Percentiles rank a stretch among this genome's conserved stretches.
phyloP scores from a whole-genome alignment of 2,113 vertebrate genomes.

The Gadus chalcogrammus region DNA sequence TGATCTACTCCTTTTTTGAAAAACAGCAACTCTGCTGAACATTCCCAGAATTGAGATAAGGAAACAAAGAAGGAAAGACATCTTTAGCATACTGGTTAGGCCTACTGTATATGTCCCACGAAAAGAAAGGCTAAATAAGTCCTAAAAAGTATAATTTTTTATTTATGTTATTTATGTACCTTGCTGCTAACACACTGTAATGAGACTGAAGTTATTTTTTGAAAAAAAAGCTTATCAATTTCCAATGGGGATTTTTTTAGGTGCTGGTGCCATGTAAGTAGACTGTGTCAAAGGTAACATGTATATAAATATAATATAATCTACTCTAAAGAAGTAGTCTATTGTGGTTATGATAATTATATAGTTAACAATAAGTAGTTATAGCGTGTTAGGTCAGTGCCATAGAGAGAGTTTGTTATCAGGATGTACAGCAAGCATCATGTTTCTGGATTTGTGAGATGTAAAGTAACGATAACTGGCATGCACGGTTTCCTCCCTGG shows the following conservation, averaged over 20 bases:
- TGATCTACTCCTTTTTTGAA: too few species aligned
- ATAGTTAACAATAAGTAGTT: constrained; percentile 15
- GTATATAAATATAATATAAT: constrained; percentile 35
- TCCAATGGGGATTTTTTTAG: background rate
- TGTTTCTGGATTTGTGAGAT: too few species aligned
- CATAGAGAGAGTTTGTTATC: constrained; percentile 22
- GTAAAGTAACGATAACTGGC: too few species aligned
- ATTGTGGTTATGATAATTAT: constrained; percentile 41
- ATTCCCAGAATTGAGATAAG: constrained; percentile 1
- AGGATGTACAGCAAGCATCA: too few species aligned
- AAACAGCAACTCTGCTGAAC: background rate
- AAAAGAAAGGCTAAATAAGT: too few species aligned
- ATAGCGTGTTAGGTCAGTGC: constrained; percentile 10
- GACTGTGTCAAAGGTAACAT: constrained; percentile 25
- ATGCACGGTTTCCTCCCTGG: too few species aligned
- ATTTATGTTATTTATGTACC: background rate
- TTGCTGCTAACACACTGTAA: background rate
- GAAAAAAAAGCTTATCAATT: too few species aligned
- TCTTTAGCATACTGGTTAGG: too few species aligned
- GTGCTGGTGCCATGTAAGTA: constrained; percentile 19
- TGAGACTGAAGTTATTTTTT: background rate
- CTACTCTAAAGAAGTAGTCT: constrained; percentile 21
- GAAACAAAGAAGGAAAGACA: too few species aligned
- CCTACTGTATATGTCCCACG: too few species aligned
- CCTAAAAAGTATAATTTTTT: background rate